Base-by-base conservation (phyloP, 1,140 invertebrate species). In the Lasioglossum albipes region DNA sequence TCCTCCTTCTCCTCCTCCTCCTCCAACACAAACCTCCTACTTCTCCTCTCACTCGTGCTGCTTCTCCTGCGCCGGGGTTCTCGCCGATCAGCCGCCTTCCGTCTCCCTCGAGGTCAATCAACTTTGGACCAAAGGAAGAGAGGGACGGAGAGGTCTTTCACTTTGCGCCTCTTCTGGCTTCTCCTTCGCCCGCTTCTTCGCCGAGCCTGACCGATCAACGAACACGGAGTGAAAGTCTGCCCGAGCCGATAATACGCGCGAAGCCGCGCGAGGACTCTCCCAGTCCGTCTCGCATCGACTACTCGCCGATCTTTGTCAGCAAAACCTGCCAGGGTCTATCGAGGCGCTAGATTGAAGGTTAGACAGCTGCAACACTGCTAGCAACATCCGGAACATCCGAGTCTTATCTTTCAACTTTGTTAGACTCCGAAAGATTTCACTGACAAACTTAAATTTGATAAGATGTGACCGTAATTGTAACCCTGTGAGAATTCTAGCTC, bases 171-270 rank as follows among this genome's bases (percentile, higher is more conserved):
- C 75, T 45, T 77, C 77, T 81, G 52, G 59, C 78, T 75, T 82
- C 82, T 68, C 75, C 57, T 81, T 75, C 36, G 69, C 68, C 69
- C 68, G 57, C 31, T 79, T 74, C 59, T 77, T 86, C 70, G 72
- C 31, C 42, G 42, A 68, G 74, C 64, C 54, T 45, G 66, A 31
- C 70, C 71, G 73, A 86, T 74, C 62, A 59, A 52, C 82, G 64
- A 20, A 49, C 67, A 62, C 57, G 49, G 71, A 85, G 80, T 75
- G 84, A 85, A 85, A 85, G 84, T 85, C 61, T 57, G 67, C 42
- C 12, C 52, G 41, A 31, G 61, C 9, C 67, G 61, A 59, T 68
- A 68, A 49, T 57, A 16, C n/a, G 41, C 27, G 36, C 66, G 22
- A 59, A 67, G 62, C 54, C 66, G 16, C 57, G n/a, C 57, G 41